Evolutionary conservation across 2,113 vertebrate genomes (phyloP).

Genomic region (Ceratotherium simum): DNA sequence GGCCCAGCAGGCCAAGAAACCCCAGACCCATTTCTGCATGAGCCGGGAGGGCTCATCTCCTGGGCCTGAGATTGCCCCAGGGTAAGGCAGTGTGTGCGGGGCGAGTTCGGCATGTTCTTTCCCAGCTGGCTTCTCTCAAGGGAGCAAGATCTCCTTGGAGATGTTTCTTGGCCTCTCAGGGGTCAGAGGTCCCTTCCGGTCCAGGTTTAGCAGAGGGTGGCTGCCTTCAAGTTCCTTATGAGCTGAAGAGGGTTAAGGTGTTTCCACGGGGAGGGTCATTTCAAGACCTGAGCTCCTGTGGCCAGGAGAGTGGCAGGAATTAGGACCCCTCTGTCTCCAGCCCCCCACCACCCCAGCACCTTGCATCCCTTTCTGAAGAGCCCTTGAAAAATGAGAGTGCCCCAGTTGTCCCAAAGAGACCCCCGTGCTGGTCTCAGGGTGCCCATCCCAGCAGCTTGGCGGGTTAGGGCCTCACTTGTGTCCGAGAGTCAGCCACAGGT

Average conservation of each 20-base stretch:
- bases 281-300: background rate
- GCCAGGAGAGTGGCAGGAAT: background rate
- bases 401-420: background rate
- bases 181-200: background rate
- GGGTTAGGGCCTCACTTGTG: background rate
- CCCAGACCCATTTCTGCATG: background rate
- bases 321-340: background rate
- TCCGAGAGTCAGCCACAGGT: background rate
- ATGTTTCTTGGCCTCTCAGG: background rate
- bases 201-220: background rate
- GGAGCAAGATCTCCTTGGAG: background rate
- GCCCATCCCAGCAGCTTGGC: background rate
- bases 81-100: background rate
- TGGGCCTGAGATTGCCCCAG: no score
- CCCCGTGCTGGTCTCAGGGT: background rate
- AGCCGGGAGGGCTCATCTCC: background rate
- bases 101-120: background rate
- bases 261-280: background rate
- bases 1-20: background rate
- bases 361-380: background rate
- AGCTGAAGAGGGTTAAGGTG: background rate
- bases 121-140: background rate
- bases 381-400: background rate
- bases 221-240: background rate
- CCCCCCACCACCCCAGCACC: background rate